Evolutionary conservation across 2,888 invertebrate genomes (phyloP), one percentile per base, ranked within the genome.

Genomic region (Chymomyza fuscimana): DNA sequence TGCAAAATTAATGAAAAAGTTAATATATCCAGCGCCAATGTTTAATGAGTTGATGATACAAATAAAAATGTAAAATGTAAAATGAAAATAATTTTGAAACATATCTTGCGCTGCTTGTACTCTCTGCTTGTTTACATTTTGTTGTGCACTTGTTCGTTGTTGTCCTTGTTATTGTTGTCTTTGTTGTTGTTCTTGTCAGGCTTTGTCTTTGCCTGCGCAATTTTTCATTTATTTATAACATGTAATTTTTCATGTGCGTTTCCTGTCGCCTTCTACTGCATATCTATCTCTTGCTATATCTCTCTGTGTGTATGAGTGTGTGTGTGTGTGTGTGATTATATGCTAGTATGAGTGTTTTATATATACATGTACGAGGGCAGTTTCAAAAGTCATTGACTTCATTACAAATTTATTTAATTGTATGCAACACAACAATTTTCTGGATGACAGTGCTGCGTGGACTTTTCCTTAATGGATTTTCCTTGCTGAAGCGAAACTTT

Each of bases 221-320:
- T 67, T 72, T 64, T 51, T 70, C 63, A 73, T 77, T 70, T 73
- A 68, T 73, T 73, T 73, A 25, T 62, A 54, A 25, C 32, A 63
- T 36, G 51, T 61, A 69, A 67, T 62, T 76, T 58, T 56, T 75
- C 36, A 51, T 66, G 54, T 68, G 54, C 46, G 66, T 40, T 66
- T 65, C 60, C 73, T 51, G 63, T 12, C 40, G 40, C 40, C 12
- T 46, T 10, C 40, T 46, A 32, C 32, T 40, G 40, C 12, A 12
- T 46, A 12, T 46, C 12, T 46, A 54, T 54, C 16, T 2, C 19
- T 59, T 59, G 4, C 19, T 15, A 59, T 10, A 29, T 22, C 40
- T 52, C 52, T 62, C 25, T 56, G 10, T 36, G 36, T 46, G 52
- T 32, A 19, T 61, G 52, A 9, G 15, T 25, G 29, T 22, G 10